Evolutionary conservation across 1,140 invertebrate genomes (phyloP), one percentile per base, ranked within the genome.

Genomic region (Cotesia glomerata): DNA sequence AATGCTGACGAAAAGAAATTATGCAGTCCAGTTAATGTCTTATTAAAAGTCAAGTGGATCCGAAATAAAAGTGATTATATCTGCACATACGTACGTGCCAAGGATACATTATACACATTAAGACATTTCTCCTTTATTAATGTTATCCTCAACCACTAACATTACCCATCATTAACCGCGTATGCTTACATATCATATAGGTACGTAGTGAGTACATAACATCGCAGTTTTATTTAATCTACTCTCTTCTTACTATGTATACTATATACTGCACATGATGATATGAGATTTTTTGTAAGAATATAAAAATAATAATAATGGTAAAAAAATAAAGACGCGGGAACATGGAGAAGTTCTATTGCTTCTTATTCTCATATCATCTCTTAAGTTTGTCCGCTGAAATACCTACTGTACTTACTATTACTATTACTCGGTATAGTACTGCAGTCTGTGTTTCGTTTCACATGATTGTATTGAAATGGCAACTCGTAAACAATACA

Each of bases 391-490:
- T 45, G 39, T 45, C 39, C 39, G 39, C 39, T 11, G 14, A 45
- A 9, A 8, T 45, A 45, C 7, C 39, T 45, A 35, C n/a, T 45
- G 39, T 11, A 7, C 39, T 64, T 14, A n/a, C 14, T 18, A 26
- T 16, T 49, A 49, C 13, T n/a, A 16, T 34, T 45, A 45, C 9
- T 62, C 2, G 36, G 5, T 8, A 39, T 45, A 45, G 39, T 45
- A 45, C 39, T 5, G 64, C 34, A 16, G 74, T 81, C 26, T 26
- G 26, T 26, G 26, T 26, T 26, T 26, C 26, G 26, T 26, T 26
- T 79, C 81, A 80, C 79, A 80, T 74, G 75, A 81, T 82, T 82
- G 79, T 81, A 82, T 81, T 80, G 80, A 82, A 82, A 82, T 82
- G 75, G 73, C 76, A 75, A 69, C 68, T 77, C 69, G 72, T 80